These are phyloP conservation scores for Ruditapes philippinarum DNA, from an alignment of 1,140 invertebrate genomes.

Conservation along the genomic window DNA sequence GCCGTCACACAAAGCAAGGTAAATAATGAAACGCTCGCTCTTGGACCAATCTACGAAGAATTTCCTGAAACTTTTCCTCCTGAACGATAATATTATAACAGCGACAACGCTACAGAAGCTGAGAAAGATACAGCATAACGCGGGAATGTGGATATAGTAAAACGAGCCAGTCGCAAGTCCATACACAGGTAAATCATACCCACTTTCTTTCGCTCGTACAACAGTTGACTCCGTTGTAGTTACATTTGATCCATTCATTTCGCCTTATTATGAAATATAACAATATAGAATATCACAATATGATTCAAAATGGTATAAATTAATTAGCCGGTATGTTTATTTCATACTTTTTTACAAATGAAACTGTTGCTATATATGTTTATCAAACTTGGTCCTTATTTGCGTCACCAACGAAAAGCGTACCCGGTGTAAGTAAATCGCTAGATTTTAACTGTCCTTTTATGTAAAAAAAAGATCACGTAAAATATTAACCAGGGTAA, in stretches of 20 bases:
- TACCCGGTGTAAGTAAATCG: no score
- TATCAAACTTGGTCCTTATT: no score
- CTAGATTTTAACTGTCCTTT: no score
- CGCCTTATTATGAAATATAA: no score
- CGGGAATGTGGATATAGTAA: slow-evolving; percentile 67
- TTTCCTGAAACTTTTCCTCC: slow-evolving; percentile 33
- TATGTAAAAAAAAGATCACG: no score
- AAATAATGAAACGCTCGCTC: slow-evolving; percentile 71
- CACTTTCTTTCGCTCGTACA: background rate
- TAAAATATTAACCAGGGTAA: no score
- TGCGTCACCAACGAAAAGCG: no score
- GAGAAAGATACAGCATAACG: slow-evolving; percentile 61
- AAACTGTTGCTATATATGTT: no score
- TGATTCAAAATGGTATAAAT: no score
- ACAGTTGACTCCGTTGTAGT: background rate
- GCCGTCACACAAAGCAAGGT: slow-evolving; percentile 69
- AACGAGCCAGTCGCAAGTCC: slow-evolving; percentile 66
- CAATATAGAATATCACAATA: no score
- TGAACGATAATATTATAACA: slow-evolving; percentile 63
- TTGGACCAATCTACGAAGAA: slow-evolving; percentile 67
- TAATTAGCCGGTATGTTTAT: no score
- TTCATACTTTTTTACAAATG: no score
- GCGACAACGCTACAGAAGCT: slow-evolving; percentile 62
- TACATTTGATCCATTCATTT: background rate
- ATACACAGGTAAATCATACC: slow-evolving; percentile 63